phyloP scores from a whole-genome alignment of 2,797 vertebrate species.

The Sus cebifrons region DNA sequence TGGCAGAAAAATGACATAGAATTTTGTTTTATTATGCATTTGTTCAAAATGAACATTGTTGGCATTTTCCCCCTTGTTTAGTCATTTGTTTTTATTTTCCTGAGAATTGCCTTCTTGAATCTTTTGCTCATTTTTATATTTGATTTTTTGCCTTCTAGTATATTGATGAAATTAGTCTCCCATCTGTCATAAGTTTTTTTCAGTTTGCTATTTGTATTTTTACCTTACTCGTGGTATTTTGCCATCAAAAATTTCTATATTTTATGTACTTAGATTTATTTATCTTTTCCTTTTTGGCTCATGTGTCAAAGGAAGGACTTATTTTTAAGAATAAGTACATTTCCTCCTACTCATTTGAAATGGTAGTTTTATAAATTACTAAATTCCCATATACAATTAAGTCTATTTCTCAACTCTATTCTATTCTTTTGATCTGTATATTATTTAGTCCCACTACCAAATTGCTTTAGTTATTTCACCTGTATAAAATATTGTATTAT shows the following conservation, averaged over 20 bases:
- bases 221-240: slow-evolving; percentile 69
- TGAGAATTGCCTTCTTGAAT: slow-evolving; percentile 54
- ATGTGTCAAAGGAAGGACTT: background rate
- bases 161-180: slow-evolving; percentile 71
- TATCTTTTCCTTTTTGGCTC: slow-evolving; percentile 50
- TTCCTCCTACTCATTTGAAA: slow-evolving; percentile 11
- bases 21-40: background rate
- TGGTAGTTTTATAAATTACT: background rate
- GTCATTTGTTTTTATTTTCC: slow-evolving; percentile 63
- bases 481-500: slow-evolving; percentile 17
- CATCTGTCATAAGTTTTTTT: slow-evolving; percentile 70
- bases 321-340: slow-evolving; percentile 36
- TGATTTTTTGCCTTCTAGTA: slow-evolving; percentile 53
- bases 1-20: background rate
- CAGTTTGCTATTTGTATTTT: slow-evolving; percentile 71
- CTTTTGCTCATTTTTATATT: slow-evolving; percentile 45
- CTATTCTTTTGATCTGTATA: background rate
- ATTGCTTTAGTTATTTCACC: background rate
- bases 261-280: slow-evolving; percentile 67
- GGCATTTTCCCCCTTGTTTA: slow-evolving; percentile 24
- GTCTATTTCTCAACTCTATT: background rate
- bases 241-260: slow-evolving; percentile 70
- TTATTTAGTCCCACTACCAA: background rate
- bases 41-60: background rate
- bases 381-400: background rate